Evolutionary conservation across 2,888 invertebrate genomes (phyloP), one percentile per base, ranked within the genome.

Genomic region (Himalopsyche anomala): DNA sequence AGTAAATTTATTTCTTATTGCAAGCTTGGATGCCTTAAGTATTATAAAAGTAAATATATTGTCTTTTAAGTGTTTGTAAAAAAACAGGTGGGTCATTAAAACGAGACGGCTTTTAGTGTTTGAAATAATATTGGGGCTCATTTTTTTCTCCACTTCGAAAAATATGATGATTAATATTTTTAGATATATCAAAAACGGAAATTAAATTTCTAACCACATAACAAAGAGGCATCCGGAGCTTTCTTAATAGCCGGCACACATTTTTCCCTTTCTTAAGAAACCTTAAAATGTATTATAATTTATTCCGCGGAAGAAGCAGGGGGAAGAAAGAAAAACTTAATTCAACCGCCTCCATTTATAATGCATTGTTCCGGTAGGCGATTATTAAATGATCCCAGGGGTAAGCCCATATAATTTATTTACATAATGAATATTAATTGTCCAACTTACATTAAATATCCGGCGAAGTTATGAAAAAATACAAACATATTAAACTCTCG

Each of bases 361-460:
- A 55, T 55, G 82, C 55, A 82, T 82, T 82, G 82, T 82, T 82
- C 82, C 82, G 82, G 82, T 55, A 45, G 82, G 82, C 55, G 82
- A 82, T 82, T 82, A 82, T 82, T 82, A 82, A 82, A 82, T 82
- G 82, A 82, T 82, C 82, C 82, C 82, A 9, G 17, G 82, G 82
- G 82, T 54, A 54, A 54, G 51, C 82, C 54, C 54, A 82, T 55
- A 82, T 82, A 54, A 51, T 82, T 82, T 82, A 82, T 82, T 82
- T 82, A 82, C 56, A 11, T 82, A 82, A 82, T 82, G 82, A 82
- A 82, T 82, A 82, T 82, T 82, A 82, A 82, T 82, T 54, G 51
- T 55, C 17, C 45, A 80, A 80, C 80, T 80, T 80, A 80, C 42
- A 51, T 51, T 51, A 28, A 80, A 80, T 51, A 80, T 80, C 45